These are phyloP conservation scores for Ptychoptera contaminata DNA, from an alignment of 2,888 invertebrate species.

Conservation along the genomic window DNA sequence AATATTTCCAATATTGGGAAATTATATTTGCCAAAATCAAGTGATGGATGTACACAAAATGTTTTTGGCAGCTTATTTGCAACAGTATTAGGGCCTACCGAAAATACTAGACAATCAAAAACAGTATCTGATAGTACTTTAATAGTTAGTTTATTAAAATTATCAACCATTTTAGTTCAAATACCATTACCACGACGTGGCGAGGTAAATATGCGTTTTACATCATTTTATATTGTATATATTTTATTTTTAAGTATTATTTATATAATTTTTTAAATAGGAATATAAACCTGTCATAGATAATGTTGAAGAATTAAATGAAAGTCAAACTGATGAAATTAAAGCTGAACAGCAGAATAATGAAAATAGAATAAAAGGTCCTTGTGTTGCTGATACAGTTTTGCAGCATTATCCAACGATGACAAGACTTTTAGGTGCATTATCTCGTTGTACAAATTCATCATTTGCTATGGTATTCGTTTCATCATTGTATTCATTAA, in stretches of 20 bases:
- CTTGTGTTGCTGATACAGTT: conserved; percentile 63
- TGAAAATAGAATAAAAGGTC: conserved; percentile 35
- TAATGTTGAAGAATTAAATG: conserved; percentile 18
- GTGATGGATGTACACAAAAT: conserved; percentile 36
- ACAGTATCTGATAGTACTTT: conserved; percentile 56
- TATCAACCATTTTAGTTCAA: conserved; percentile 45
- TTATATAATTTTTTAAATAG: neutral
- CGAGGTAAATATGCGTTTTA: conserved; percentile 24
- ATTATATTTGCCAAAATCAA: conserved; percentile 37
- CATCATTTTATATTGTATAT: neutral
- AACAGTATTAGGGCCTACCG: conserved; percentile 45
- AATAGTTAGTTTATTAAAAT: conserved; percentile 52
- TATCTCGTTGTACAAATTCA: conserved; percentile 59
- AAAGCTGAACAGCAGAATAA: conserved; percentile 52
- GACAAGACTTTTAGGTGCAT: conserved; percentile 63
- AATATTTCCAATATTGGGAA: conserved; percentile 38
- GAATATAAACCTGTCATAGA: conserved; percentile 6
- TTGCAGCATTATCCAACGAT: conserved; percentile 64
- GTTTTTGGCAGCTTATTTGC: conserved; percentile 64
- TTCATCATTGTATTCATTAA: conserved; percentile 29
- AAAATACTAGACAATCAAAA: conserved; percentile 42
- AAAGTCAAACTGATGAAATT: conserved; percentile 68
- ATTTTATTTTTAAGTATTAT: neutral
- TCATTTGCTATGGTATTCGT: conserved; percentile 51
- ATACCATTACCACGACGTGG: conserved; percentile 39